Evolutionary conservation across 1,140 invertebrate genomes (phyloP), one percentile per base, ranked within the genome.

Genomic region (Battus philenor): DNA sequence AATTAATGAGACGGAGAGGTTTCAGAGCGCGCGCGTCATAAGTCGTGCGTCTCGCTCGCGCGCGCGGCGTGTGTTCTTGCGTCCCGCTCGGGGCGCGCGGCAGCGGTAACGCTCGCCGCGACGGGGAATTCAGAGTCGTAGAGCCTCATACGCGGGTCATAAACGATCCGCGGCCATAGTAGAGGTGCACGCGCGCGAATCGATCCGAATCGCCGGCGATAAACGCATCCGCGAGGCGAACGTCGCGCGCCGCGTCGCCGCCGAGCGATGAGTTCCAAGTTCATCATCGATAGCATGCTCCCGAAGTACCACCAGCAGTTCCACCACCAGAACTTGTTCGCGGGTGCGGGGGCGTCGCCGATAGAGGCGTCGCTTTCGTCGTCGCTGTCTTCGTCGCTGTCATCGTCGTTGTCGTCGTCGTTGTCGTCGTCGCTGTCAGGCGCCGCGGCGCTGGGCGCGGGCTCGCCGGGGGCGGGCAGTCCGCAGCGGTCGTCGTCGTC

Each of bases 271-370:
- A 96, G 93, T 92, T 94, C 93, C 87, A 97, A 97, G 92, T 96
- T 96, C 89, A 93, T 95, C 91, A 95, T 97, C 89, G 95, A 97
- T 94, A 96, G 94, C 90, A 96, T 97, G 94, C 92, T 97, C 88
- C 95, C 95, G 65, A 97, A 97, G 90, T 97, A 97, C 88, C 88
- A 86, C 87, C 87, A 89, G 88, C 88, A 88, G 82, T 85, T 86
- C 67, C 80, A 84, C 51, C 83, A 85, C 50, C 80, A 84, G 67
- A 86, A 85, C 65, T 61, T 86, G 63, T 87, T 87, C 78, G 79
- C 81, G 68, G 74, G 91, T 32, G 90, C 90, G 46, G 72, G 76
- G 44, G 76, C 77, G 41, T 80, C 77, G 61, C 78, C 79, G 27
- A 81, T 85, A 59, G 80, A 81, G 72, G 80, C 74, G 60, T 78